Evolutionary conservation across 2,888 invertebrate genomes (phyloP), one percentile per base, ranked within the genome.

Genomic region (Polymixis lichenea): DNA sequence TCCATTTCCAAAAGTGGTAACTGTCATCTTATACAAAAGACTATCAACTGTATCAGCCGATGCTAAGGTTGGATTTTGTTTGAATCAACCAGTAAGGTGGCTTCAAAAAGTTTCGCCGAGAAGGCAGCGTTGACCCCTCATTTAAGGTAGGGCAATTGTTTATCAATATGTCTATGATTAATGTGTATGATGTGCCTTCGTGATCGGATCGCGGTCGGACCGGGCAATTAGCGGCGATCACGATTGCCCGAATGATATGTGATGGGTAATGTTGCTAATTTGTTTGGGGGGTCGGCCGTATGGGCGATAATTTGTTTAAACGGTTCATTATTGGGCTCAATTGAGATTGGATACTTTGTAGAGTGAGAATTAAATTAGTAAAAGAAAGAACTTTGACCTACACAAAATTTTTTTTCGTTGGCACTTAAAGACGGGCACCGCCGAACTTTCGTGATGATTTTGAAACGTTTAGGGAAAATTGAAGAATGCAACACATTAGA

Each of bases 131-230:
- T 96, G 96, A 96, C 96, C 95, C 93, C 95, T 95, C 93, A 95
- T 96, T 95, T 95, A 95, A 96, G 95, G 92, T 95, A 94, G 95
- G 94, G 94, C 95, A 95, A 96, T 96, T 95, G 96, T 96, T 96
- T 96, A 96, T 96, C 95, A 95, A 95, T 95, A 95, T 90, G 91
- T 87, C 91, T 95, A 94, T 95, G 95, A 95, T 95, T 93, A 95
- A 96, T 95, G 95, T 92, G 90, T 90, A 90, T 91, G 92, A 92
- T 92, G 92, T 89, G 87, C 83, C 86, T 91, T 95, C 95, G 95
- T 95, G 96, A 95, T 90, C 93, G 91, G 86, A 88, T 91, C 89
- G 91, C 84, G 90, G 90, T 89, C 91, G 91, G 91, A 81, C 86
- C 88, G 82, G 89, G 93, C 95, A 96, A 96, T 96, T 96, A 96